Base-by-base conservation (phyloP, 1,140 invertebrate genomes). In the Aleiodes sp. region DNA sequence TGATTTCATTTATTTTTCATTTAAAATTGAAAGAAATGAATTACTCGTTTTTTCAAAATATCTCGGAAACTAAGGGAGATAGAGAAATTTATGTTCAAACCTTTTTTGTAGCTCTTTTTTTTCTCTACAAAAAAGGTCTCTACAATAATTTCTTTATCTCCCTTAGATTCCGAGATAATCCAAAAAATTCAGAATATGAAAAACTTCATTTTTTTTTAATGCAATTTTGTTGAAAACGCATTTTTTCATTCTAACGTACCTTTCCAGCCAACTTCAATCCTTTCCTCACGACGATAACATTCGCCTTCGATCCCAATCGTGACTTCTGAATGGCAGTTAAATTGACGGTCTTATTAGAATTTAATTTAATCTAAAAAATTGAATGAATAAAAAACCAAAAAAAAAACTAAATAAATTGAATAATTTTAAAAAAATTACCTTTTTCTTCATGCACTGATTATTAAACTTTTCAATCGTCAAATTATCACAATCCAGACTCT, bases 271-370 rank as follows among this genome's bases (percentile, higher is more conserved):
- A 73, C n/a, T 77, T 84, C 46, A 85, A 77, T 37, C 78, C 81
- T 75, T 85, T 85, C 73, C 83, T 80, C 56, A 85, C 76, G 26
- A 86, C 76, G 57, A 86, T 83, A 12, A 85, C 77, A 39, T 84
- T 85, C 43, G 78, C 75, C 70, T 83, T 85, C 66, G 73, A 68
- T 2, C 67, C 65, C 70, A 83, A 75, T 65, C 78, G 82, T 29
- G 76, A 37, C 33, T 77, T 78, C 12, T 76, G 39, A 69, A 80
- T 62, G 56, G 75, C 67, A 73, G 74, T 72, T 66, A 78, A 73
- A 74, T 78, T 81, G 68, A 81, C 65, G 68, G 71, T 73, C 73
- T 78, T 79, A 68, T 74, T 75, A 28, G 75, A 77, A 71, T 78
- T 78, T 60, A 78, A 31, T 16, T 73, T 73, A 39, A 75, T 70